phyloP scores from a whole-genome alignment of 2,113 vertebrate genomes.

The Podiceps cristatus region DNA sequence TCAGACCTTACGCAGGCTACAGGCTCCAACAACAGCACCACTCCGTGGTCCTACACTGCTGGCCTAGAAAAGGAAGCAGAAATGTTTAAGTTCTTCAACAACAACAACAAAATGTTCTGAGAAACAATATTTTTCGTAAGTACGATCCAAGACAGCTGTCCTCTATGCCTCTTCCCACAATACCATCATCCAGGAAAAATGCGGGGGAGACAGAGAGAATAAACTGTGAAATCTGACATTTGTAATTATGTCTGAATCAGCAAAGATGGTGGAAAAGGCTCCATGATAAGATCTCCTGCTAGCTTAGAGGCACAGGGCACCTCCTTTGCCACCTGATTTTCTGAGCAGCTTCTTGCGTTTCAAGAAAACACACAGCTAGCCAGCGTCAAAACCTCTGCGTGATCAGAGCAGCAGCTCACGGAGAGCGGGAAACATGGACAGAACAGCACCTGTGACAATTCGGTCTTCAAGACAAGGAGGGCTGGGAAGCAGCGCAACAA shows the following conservation, averaged over 20 bases:
- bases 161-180: neutral
- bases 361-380: neutral
- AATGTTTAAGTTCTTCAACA: neutral
- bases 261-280: neutral
- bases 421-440: neutral
- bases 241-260: neutral
- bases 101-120: neutral
- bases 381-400: neutral
- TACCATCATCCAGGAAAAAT: neutral
- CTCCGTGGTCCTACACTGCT: neutral
- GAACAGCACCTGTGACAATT: neutral
- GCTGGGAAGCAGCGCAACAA: rapidly evolving
- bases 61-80: neutral
- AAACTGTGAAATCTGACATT: neutral
- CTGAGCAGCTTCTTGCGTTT: neutral
- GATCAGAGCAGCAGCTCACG: neutral
- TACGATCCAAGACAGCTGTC: neutral
- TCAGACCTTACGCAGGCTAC: neutral
- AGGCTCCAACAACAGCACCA: neutral
- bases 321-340: neutral
- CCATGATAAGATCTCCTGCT: neutral
- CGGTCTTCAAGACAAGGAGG: neutral
- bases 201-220: neutral
- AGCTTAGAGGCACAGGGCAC: neutral
- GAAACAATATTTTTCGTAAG: neutral